These are phyloP conservation scores for Sceloporus tristichus DNA, from an alignment of 2,113 vertebrate species.

Conservation along the genomic window DNA sequence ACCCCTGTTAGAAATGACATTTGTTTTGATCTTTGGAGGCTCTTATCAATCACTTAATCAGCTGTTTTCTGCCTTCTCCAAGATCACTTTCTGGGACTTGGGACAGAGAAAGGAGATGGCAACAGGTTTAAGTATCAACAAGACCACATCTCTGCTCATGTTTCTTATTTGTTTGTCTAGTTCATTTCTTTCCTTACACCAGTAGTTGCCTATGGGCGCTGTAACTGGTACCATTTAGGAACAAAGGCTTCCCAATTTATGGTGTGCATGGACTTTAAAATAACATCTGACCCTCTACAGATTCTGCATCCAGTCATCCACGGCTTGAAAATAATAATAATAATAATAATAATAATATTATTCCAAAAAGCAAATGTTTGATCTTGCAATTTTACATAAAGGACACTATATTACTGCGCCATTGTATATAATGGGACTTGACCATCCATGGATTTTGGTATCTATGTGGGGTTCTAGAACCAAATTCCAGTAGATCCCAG, in stretches of 20 bases:
- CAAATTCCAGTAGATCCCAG: no score
- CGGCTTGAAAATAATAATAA: no score
- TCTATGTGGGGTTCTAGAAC: no score
- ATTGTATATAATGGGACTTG: no score
- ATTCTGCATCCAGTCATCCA: no score
- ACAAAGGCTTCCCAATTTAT: neutral
- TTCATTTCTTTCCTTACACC: neutral
- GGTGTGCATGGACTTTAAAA: no score
- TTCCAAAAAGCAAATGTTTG: no score
- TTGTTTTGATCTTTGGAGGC: neutral
- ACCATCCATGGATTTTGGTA: no score
- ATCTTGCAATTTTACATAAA: no score
- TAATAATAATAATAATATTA: no score
- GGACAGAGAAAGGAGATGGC: neutral
- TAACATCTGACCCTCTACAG: no score
- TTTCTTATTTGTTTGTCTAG: neutral
- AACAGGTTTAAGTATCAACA: neutral
- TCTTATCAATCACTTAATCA: neutral
- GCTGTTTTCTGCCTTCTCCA: neutral
- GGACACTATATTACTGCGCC: no score
- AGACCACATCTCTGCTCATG: neutral
- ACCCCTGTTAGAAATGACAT: neutral
- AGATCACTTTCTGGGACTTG: neutral
- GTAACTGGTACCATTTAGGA: neutral
- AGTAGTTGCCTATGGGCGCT: neutral